Base-by-base conservation (phyloP, 2,113 vertebrate genomes). In the Phalacrocorax brasilianus region DNA sequence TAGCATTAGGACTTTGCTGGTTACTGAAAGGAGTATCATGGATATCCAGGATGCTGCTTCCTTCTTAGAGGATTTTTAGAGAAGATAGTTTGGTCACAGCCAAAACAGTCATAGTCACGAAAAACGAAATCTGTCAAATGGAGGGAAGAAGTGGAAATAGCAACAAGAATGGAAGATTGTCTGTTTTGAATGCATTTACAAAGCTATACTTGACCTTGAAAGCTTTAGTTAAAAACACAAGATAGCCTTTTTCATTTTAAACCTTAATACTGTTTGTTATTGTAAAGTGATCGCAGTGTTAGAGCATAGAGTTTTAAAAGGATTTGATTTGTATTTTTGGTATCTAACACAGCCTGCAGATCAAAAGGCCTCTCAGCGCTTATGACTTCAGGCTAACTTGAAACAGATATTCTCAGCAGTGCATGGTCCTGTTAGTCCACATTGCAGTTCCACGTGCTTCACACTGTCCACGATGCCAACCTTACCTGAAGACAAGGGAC, bases 401-500 rank as follows among this genome's bases (percentile, higher is more conserved):
- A 95, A 91, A 74, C 76, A 91, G 96, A 89, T 81, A 76, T 87
- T 95, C 58, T 28, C 92, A 94, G 88, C 91, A 79, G 95, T 92
- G 91, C 94, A 88, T 96, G 96, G 82, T 97, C 85, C 94, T 84
- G 52, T 91, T 78, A 95, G 80, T 91, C 92, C 70, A 42, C 85
- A 76, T 12, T 94, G 81, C 91, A 92, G 77, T 89, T 91, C 93
- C 92, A 67, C 88, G 88, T 88, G 86, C 77, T 97, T 95, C 95
- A 96, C 23, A 14, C 97, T 92, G 91, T 97, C 97, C 84, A 67
- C 94, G 96, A 99, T 99, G 99, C 99, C 99, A 97, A 99, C 98
- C 53, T 96, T 98, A 94, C 99, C 99, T 8, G 99, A 99, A 97
- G 99, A 99, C 42, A 98, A 99, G 80, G 99, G 99, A 97, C 99